Base-by-base conservation (phyloP, 2,113 vertebrate genomes). In the Rhineura floridana region DNA sequence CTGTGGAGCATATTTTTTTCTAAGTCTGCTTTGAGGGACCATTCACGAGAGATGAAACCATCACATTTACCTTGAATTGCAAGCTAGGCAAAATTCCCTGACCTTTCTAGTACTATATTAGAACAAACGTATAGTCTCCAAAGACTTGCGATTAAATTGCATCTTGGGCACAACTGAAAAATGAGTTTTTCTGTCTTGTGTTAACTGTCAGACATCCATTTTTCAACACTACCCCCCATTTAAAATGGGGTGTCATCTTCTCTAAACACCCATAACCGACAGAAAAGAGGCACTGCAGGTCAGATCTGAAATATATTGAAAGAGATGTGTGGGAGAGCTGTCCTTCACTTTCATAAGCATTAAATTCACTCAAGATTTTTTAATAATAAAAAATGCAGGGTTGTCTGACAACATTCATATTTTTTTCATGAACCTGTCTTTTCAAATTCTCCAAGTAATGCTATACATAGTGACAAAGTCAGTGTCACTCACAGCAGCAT, bases 381-480 rank as follows among this genome's bases (percentile, higher is more conserved):
- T 95, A 95, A 95, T 95, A 96, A 94, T 94, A 95, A 94, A 96
- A 95, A 94, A 95, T 94, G 81, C 94, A 95, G 92, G 87, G 36
- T 94, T 95, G 90, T 93, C 89, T 95, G 95, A 95, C 95, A 96
- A 95, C 92, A 95, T 93, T 96, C 95, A 95, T 96, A 91, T 95
- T 90, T 95, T 95, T 96, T 95, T 95, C 95, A 96, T 95, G 95
- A 95, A 86, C 87, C 92, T 95, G 94, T 95, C 95, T 93, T 94
- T 93, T 95, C 92, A 90, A 93, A 95, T 95, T 94, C 95, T 88
- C 83, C 70, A 86, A 83, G 89, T 93, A 95, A 95, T 94, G 92
- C 90, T 91, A 86, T 65, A 83, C 36, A 44, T 42, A 87, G 93
- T 94, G 95, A 95, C 94, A 95, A 90, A 94, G 90, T 44, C 90